phyloP scores from a whole-genome alignment of 2,113 vertebrate genomes.

The Oreotragus oreotragus region DNA sequence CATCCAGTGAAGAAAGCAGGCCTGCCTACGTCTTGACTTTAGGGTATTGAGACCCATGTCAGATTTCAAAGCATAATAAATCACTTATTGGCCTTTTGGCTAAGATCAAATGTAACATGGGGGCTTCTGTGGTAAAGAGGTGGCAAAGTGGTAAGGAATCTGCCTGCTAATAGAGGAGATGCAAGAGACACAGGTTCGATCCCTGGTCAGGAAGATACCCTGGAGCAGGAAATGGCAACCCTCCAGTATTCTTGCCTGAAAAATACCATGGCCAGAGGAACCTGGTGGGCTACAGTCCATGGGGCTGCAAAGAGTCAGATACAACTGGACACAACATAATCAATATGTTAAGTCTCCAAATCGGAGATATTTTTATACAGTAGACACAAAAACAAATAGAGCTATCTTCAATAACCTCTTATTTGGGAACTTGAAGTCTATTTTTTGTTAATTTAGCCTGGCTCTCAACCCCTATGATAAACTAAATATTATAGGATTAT shows the following conservation, averaged over 20 bases:
- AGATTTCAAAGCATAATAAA: not conserved
- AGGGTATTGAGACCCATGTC: not conserved
- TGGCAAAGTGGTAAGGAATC: not conserved
- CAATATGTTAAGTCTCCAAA: not conserved
- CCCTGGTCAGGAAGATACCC: not conserved
- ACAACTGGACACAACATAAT: not conserved
- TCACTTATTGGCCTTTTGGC: not conserved
- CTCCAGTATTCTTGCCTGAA: not conserved
- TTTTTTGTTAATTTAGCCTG: not conserved
- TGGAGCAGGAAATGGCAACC: not conserved
- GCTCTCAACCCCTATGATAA: not conserved
- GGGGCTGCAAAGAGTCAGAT: accelerated
- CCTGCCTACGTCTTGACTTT: not conserved
- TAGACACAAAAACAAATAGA: not conserved
- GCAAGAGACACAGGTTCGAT: not conserved
- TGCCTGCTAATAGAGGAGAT: not conserved
- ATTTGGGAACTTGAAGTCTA: not conserved
- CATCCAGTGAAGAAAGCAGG: not conserved
- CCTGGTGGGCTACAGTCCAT: not conserved
- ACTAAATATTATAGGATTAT: not conserved
- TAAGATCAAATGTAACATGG: not conserved
- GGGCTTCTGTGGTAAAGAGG: not conserved
- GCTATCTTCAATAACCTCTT: not conserved
- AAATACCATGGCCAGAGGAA: not conserved
- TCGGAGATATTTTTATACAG: not conserved